Base-by-base conservation (phyloP, 2,113 vertebrate species). In the Haemorhous mexicanus region DNA sequence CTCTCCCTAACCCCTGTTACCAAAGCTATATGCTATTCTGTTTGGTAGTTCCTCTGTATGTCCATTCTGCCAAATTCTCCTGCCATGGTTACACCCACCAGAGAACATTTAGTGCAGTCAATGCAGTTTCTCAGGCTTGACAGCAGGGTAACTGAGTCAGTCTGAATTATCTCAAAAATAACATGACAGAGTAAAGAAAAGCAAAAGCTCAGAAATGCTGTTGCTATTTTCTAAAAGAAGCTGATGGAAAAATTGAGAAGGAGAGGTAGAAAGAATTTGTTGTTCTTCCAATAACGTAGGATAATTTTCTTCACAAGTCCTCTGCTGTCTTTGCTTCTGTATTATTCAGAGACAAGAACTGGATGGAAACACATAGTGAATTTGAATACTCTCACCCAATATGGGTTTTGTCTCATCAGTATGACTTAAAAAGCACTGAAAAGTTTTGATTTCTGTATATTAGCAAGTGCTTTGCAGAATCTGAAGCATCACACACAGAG, bases 131-230 rank as follows among this genome's bases (percentile, higher is more conserved):
- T 96, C 75, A 80, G 55, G 37, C 82, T 95, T 92, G 86, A 94
- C 82, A 95, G 64, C 30, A 84, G 55, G 24, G 68, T 83, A 69
- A 83, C 53, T 67, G 59, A 91, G 26, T 94, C 90, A 73, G 47
- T 47, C 50, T 80, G 75, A 95, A 93, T 95, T 94, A 90, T 78
- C 68, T 74, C 43, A 94, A 96, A 93, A 95, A 76, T 69, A 89
- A 85, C 50, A 30, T 23, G 50, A 84, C 41, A 70, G 46, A 93
- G 50, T 80, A 11, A 69, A 89, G 43, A 43, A 90, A 94, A 84
- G 49, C 41, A 72, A 82, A 87, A 81, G 30, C 35, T 93, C 85
- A 84, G 75, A 93, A 93, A 74, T 1, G 2, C 9, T 44, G 33
- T 43, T 50, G 23, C 37, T 77, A 21, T 97, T 93, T 91, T 82